phyloP scores from a whole-genome alignment of 2,888 invertebrate genomes.

The Campoplex nolae region DNA sequence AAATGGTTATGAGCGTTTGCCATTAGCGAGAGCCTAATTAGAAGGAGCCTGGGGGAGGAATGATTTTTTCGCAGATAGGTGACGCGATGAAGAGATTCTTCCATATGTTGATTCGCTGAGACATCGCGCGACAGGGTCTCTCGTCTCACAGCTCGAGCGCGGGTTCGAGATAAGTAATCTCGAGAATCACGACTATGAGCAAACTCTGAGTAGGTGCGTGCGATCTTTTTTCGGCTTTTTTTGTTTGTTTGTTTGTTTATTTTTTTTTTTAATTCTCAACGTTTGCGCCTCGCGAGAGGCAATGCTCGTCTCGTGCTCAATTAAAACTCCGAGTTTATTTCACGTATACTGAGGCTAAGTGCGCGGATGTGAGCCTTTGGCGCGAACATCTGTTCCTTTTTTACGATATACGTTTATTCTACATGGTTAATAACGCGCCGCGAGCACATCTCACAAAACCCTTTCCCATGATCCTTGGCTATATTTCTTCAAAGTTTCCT shows the following conservation, averaged over 20 bases:
- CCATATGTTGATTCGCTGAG: constrained; percentile 21
- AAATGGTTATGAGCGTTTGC: constrained; percentile 58
- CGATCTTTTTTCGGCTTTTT: not conserved
- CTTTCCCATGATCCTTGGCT: constrained; percentile 63
- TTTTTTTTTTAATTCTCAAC: not conserved
- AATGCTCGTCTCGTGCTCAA: constrained; percentile 52
- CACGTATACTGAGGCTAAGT: constrained; percentile 16
- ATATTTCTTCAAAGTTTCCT: constrained; percentile 42
- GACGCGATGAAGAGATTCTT: constrained; percentile 53
- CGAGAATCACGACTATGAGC: constrained; percentile 33
- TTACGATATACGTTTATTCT: not conserved
- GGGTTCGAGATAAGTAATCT: constrained; percentile 62
- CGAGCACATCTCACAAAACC: constrained; percentile 31
- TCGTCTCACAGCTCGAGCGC: constrained; percentile 23
- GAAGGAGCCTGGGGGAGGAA: constrained; percentile 44
- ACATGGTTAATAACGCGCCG: constrained; percentile 7
- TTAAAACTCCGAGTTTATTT: constrained; percentile 62
- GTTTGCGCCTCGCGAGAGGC: constrained; percentile 35
- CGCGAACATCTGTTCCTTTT: constrained; percentile 47
- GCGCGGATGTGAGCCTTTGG: constrained; percentile 24
- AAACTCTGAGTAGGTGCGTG: not conserved
- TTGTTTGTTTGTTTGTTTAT: not conserved
- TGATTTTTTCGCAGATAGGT: constrained; percentile 57
- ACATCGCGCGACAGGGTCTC: constrained; percentile 37
- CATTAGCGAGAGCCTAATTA: constrained; percentile 61